Evolutionary conservation across 30 jellyfish, hydroid and myxozoan genomes (phyloP).

Genomic region (Sanderia malayensis): DNA sequence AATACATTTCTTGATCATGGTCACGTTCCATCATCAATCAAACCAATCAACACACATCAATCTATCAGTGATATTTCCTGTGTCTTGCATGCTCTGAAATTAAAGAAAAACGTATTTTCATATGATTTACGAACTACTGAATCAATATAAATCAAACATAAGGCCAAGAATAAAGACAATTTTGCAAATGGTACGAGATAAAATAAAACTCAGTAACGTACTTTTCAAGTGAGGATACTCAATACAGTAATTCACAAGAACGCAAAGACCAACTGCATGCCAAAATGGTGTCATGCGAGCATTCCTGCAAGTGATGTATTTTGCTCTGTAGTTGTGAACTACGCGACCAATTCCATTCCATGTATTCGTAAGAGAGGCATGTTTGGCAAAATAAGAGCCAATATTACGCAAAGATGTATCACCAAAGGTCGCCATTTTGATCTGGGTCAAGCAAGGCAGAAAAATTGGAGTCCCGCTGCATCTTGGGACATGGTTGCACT

Average conservation of each 20-base stretch:
- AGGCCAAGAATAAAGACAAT: background rate
- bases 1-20: background rate
- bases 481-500: too few species aligned
- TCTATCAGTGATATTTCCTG: constrained; percentile 50
- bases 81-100: constrained; percentile 52
- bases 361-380: constrained; percentile 39
- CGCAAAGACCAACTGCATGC: constrained; percentile 55
- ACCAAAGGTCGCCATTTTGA: constrained; percentile 65
- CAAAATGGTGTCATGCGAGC: constrained; percentile 67
- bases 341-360: constrained; percentile 47
- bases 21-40: background rate
- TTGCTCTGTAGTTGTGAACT: constrained; percentile 36
- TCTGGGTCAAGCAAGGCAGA: constrained; percentile 1
- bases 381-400: constrained; percentile 55
- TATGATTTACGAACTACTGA: background rate
- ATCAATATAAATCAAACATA: too few species aligned
- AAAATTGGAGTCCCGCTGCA: background rate
- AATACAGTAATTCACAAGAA: constrained; percentile 34
- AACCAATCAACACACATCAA: too few species aligned
- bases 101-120: background rate
- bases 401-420: constrained; percentile 42
- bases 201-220: background rate
- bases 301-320: constrained; percentile 38
- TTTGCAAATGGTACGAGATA: background rate
- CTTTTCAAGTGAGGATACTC: constrained; percentile 53